Percentiles rank a stretch among this genome's conserved stretches.
These are phyloP conservation scores for Plebejus melissa DNA, from an alignment of 2,888 invertebrate species.

Conservation along the genomic window DNA sequence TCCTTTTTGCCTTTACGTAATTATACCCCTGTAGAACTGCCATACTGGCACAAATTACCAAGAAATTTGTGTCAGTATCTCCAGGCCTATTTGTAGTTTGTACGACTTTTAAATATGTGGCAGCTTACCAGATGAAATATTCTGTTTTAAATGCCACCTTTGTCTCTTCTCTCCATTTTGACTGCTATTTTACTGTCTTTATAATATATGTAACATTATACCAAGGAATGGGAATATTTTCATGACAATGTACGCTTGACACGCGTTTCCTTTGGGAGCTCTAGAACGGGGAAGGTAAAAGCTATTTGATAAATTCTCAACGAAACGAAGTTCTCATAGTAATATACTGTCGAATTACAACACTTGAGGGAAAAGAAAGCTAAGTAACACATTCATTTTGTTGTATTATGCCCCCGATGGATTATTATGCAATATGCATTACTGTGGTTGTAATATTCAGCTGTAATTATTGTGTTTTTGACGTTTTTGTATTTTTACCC, in stretches of 20 bases:
- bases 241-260: background rate
- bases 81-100: too few species aligned
- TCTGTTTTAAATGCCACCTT: background rate
- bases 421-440: background rate
- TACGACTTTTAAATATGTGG: too few species aligned
- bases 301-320: background rate
- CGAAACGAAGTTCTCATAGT: background rate
- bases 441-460: background rate
- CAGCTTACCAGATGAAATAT: background rate
- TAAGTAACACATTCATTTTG: background rate
- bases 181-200: background rate
- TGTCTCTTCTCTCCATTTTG: background rate
- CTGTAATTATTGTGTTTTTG: background rate
- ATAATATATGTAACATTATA: background rate
- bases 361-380: constrained; percentile 17
- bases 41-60: too few species aligned
- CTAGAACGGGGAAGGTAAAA: background rate
- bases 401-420: constrained; percentile 1
- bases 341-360: constrained; percentile 6
- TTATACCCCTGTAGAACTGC: too few species aligned
- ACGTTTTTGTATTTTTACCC: background rate
- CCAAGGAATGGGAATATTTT: background rate
- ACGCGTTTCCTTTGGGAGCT: background rate
- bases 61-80: too few species aligned
- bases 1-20: too few species aligned